Conservation (phyloP, 2,888 invertebrate genomes). For the Cephonodes hylas region DNA sequence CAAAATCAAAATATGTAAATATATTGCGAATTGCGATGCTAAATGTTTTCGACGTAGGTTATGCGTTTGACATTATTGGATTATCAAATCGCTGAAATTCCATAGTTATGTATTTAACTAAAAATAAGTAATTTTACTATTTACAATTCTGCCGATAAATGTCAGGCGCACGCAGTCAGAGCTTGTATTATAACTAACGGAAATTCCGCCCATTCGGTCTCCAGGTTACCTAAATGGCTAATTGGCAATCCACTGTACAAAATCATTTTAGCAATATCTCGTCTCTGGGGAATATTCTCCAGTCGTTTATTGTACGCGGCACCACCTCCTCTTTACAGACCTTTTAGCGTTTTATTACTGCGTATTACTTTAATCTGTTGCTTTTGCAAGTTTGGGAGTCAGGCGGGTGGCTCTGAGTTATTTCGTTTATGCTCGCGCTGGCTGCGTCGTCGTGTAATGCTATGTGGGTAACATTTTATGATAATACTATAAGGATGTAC, state of each 20-base stretch:
- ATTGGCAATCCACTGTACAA: not conserved
- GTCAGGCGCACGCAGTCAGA: no score
- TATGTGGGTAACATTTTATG: not conserved
- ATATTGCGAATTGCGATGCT: no score
- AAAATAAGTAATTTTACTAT: no score
- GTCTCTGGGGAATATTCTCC: conserved; percentile 41
- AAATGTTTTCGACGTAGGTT: no score
- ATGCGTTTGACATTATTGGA: no score
- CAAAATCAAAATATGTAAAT: no score
- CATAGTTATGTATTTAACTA: no score
- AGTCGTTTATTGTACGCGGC: conserved; percentile 43
- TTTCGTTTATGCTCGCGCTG: conserved; percentile 14
- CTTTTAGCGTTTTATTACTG: conserved; percentile 41
- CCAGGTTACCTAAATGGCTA: not conserved
- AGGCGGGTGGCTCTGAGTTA: conserved; percentile 30
- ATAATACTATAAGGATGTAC: conserved; percentile 1
- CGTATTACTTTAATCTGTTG: conserved; percentile 41
- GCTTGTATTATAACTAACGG: no score
- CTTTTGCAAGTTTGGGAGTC: conserved; percentile 27
- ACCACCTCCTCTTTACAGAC: conserved; percentile 32
- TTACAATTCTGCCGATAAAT: no score
- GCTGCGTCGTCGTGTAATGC: not conserved
- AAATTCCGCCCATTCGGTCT: not conserved
- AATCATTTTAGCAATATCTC: conserved; percentile 6
- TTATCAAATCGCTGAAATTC: no score